Base-by-base conservation (phyloP, 2,888 invertebrate species). In the Mimas tiliae region DNA sequence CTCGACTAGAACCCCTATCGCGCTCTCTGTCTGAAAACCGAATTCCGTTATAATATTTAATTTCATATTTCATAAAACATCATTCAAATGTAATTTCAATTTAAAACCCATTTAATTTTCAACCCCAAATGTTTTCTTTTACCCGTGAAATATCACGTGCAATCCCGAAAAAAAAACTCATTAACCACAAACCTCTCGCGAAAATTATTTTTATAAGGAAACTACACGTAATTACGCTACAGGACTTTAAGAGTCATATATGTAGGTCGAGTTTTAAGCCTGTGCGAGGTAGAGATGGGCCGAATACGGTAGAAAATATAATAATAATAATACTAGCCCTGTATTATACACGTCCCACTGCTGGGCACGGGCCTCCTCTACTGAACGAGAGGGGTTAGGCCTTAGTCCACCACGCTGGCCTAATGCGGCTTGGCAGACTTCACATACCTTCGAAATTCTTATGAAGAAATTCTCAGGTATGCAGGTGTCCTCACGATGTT, bases 221-320 rank as follows among this genome's bases (percentile, higher is more conserved):
- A 58, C 19, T 6, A 38, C 58, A 19, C 12, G 42, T 55, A 55
- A 55, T 58, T 58, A 58, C 12, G 1, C 58, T 42, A 42, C 58
- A 58, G 58, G 58, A 58, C 19, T 55, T 42, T 34, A n/a, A 38
- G 48, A n/a, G 16, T 48, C 48, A 19, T 19, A 19, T 19, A 58
- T 38, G 38, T 58, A 38, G 58, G 58, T 58, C 58, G 58, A 11
- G 58, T 12, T 58, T 52, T 19, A 38, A 55, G 55, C 38, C 55
- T 48, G 16, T 8, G n/a, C 0, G 16, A 16, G 4, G 27, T 16
- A 48, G 48, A 48, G 48, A 48, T 48, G 48, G 48, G 48, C 7
- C 48, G 48, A 48, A 27, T 27, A 27, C 27, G 27, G 27, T 27
- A 3, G 27, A 1, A 27, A 4, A 27, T 27, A 4, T 4, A n/a